phyloP scores from a whole-genome alignment of 2,797 vertebrate species.

The Hippocampus kuda region DNA sequence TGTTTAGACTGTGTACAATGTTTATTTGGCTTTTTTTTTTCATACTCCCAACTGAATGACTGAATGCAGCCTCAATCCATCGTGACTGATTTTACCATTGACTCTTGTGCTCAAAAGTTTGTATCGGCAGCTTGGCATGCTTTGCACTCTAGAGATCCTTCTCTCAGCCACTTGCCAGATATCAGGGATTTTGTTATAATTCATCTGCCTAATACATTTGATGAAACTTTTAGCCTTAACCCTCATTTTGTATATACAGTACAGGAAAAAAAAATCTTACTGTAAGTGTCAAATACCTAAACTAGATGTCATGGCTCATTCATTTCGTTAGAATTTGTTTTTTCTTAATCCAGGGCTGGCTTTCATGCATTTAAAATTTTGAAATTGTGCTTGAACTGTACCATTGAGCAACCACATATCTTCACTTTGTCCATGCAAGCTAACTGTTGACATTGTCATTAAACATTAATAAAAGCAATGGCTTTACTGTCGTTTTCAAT shows the following conservation, averaged over 20 bases:
- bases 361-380: slow-evolving; percentile 48
- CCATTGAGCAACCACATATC: slow-evolving; percentile 48
- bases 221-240: slow-evolving; percentile 73
- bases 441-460: slow-evolving; percentile 61
- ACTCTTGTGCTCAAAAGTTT: slow-evolving; percentile 48
- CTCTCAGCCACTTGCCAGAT: slow-evolving; percentile 68
- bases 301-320: slow-evolving; percentile 56
- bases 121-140: slow-evolving; percentile 65
- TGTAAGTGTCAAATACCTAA: slow-evolving; percentile 49
- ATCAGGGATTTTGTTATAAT: slow-evolving; percentile 74
- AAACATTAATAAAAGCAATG: slow-evolving; percentile 69
- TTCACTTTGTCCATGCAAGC: slow-evolving; percentile 48
- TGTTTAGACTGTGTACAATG: slow-evolving; percentile 38
- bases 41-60: slow-evolving; percentile 50
- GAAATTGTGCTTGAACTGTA: slow-evolving; percentile 52
- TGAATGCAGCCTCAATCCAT: slow-evolving; percentile 47
- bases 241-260: slow-evolving; percentile 54
- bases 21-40: slow-evolving; percentile 55
- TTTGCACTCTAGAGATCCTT: slow-evolving; percentile 64
- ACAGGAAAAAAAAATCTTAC: slow-evolving; percentile 18
- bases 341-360: slow-evolving; percentile 53
- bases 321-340: slow-evolving; percentile 47
- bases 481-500: slow-evolving; percentile 1
- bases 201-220: slow-evolving; percentile 64
- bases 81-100: slow-evolving; percentile 34